Evolutionary conservation across 2,797 vertebrate species (phyloP).

Genomic region (Clarias platycephalus): DNA sequence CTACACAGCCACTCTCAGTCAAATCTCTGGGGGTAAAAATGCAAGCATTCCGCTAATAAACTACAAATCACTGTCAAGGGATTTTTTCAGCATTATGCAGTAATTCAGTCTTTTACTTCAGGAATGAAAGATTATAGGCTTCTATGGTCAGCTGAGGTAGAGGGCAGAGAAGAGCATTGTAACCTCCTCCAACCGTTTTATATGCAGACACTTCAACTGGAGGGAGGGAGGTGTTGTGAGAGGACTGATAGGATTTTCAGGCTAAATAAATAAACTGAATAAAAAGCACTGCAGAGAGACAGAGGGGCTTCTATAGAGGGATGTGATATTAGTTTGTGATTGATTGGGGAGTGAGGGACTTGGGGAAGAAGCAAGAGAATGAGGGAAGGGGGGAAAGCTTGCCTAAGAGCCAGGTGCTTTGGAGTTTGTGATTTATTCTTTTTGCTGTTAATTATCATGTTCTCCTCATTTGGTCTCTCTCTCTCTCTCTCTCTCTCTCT

Average conservation of each 20-base stretch:
- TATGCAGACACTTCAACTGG: constrained; percentile 63
- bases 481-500: constrained; percentile 49
- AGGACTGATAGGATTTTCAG: constrained; percentile 67
- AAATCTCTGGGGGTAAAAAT: constrained; percentile 14
- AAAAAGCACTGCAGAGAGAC: constrained; percentile 64
- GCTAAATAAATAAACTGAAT: constrained; percentile 76
- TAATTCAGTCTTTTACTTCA: constrained; percentile 29
- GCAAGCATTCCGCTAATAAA: constrained; percentile 10
- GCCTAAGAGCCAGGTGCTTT: constrained; percentile 61
- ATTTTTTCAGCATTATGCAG: not conserved
- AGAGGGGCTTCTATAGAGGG: constrained; percentile 66
- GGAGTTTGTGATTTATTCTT: constrained; percentile 61
- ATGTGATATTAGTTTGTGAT: constrained; percentile 77
- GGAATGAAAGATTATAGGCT: constrained; percentile 24
- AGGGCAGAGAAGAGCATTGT: constrained; percentile 36
- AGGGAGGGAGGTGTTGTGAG: constrained; percentile 62
- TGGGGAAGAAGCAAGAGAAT: constrained; percentile 47
- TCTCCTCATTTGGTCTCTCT: constrained; percentile 39
- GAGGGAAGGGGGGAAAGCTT: constrained; percentile 17
- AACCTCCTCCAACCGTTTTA: constrained; percentile 58
- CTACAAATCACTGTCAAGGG: constrained; percentile 18
- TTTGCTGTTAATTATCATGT: constrained; percentile 71
- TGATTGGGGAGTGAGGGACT: constrained; percentile 75
- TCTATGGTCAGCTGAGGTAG: constrained; percentile 54
- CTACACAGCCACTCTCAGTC: not conserved